Evolutionary conservation across 1,140 invertebrate species (phyloP), one percentile per base, ranked within the genome.

Genomic region (Telenomus remus): DNA sequence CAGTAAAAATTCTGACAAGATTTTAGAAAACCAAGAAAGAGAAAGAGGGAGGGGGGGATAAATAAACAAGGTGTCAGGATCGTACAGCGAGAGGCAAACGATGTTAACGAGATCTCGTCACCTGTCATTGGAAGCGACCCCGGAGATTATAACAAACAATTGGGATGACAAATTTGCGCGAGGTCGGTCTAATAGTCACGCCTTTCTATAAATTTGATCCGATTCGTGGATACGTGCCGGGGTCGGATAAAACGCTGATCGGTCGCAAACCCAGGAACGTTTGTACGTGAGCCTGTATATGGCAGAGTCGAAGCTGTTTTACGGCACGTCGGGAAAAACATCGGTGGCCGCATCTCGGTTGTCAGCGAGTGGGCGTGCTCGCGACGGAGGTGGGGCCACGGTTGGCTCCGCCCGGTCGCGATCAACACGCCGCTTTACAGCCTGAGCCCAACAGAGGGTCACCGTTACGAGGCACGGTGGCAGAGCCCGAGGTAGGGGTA

Each of bases 381-480:
- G 53, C 19, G 57, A 53, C 50, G 64, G 27, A 54, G 83, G 84
- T 59, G 75, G 75, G 82, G 80, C 86, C 76, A 79, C 61, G 53
- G 55, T 43, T 64, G 66, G 54, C 77, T 53, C 78, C 80, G 69
- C 77, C 76, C 72, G 61, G 54, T 64, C 77, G 54, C 79, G 79
- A 78, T 82, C 82, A 81, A 78, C 87, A 83, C 85, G 88, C 86
- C 87, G 82, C 84, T 81, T 82, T 55, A 73, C 78, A 80, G 84
- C 83, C 82, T 51, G 82, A 82, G 76, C 53, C 64, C 76, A 73
- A 81, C 63, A 68, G 74, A 78, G 66, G 63, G 49, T 63, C 74
- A 56, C 51, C 50, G 55, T 60, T 65, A 78, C 47, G 53, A 61
- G 84, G 81, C 77, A 88, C 85, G 83, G 88, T 88, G 87, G 68